Percentiles rank a stretch among this genome's conserved stretches.
phyloP scores from a whole-genome alignment of 2,797 vertebrate species.

The Paguma larvata region DNA sequence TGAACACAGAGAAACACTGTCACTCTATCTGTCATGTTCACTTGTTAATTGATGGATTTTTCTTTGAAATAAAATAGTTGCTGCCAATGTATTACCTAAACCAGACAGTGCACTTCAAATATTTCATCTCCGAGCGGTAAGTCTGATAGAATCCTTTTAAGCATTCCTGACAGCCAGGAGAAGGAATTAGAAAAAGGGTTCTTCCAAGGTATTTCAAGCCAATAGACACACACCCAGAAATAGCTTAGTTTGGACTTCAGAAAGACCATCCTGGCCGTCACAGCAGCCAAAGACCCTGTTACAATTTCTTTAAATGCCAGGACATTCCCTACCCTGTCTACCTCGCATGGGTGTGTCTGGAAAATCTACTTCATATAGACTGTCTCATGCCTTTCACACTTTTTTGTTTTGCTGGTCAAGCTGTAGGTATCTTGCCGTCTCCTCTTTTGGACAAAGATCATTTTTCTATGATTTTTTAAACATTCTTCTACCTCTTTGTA shows the following conservation, averaged over 20 bases:
- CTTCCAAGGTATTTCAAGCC: slow-evolving; percentile 32
- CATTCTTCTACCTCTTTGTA: not conserved
- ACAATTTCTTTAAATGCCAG: not conserved
- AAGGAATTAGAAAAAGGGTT: slow-evolving; percentile 54
- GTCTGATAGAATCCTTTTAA: slow-evolving; percentile 56
- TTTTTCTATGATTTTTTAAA: not conserved
- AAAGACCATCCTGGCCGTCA: not conserved
- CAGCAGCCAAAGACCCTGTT: not conserved
- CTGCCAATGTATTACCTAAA: slow-evolving; percentile 75
- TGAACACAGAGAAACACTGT: slow-evolving; percentile 69
- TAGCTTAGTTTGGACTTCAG: not conserved
- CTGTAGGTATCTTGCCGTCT: not conserved
- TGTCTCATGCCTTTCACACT: not conserved
- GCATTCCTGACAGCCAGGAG: slow-evolving; percentile 44
- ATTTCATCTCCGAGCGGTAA: slow-evolving; percentile 57
- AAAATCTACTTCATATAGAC: not conserved
- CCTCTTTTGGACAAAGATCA: not conserved
- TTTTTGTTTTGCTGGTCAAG: not conserved
- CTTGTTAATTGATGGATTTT: slow-evolving; percentile 80
- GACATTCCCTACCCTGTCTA: not conserved
- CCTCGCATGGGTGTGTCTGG: not conserved
- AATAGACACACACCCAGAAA: slow-evolving; percentile 19
- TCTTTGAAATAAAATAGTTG: slow-evolving; percentile 77
- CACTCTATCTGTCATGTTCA: slow-evolving; percentile 79
- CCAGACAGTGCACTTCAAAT: slow-evolving; percentile 69